Conservation (phyloP, 2,113 vertebrate species). For the human (Homo sapiens) region GRCh38 chr5:95891001-95891500, state of each 20-base stretch:
- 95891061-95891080: not conserved
- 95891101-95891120: conserved; percentile 93
- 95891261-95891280: conserved; percentile 88
- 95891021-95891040: not conserved
- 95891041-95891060: not conserved
- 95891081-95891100: not conserved
- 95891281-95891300: not conserved
- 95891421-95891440: not conserved
- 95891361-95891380: not conserved
- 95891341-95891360: not conserved
- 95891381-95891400: not conserved
- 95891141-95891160: conserved; percentile 88
- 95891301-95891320: not conserved
- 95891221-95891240: conserved; percentile 94
- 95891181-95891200: conserved; percentile 87
- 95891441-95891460: not conserved
- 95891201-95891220: conserved; percentile 93
- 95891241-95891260: conserved; percentile 90
- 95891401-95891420: not conserved
- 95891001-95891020: not conserved
- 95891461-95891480: not conserved
- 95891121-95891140: conserved; percentile 86
- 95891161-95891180: conserved; percentile 88
- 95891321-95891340: not conserved
- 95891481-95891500: not conserved